Percentiles rank a stretch among this genome's conserved stretches.
Evolutionary conservation across 2,113 vertebrate genomes (phyloP).

Genomic region (Scartelaos histophorus): DNA sequence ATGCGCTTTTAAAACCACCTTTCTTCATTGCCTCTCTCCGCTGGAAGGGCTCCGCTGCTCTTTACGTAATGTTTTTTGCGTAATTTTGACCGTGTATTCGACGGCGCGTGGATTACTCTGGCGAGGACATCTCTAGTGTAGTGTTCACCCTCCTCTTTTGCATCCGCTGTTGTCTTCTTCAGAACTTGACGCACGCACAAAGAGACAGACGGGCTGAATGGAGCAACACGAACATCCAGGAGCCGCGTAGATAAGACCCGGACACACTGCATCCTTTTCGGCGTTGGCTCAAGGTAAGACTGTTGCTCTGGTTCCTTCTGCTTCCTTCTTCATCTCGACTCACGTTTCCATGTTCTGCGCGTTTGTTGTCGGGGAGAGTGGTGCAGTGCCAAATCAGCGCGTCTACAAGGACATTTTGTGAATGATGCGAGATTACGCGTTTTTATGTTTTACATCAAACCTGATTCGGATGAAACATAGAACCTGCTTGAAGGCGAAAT

Average conservation of each 20-base stretch:
- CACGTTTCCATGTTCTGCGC: constrained; percentile 48
- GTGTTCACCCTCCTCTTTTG: constrained; percentile 35
- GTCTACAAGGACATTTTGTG: constrained; percentile 36
- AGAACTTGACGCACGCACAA: constrained; percentile 27
- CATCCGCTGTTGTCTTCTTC: constrained; percentile 46
- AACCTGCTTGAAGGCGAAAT: background rate
- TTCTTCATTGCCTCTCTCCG: background rate
- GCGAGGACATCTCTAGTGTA: constrained; percentile 25
- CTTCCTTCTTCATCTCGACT: constrained; percentile 27
- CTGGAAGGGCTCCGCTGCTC: constrained; percentile 20
- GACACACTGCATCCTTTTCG: constrained; percentile 31
- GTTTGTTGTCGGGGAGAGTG: constrained; percentile 60
- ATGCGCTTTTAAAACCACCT: background rate
- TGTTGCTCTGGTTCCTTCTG: constrained; percentile 3
- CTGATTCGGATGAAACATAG: background rate
- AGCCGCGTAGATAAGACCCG: constrained; percentile 35
- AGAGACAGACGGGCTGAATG: constrained; percentile 8
- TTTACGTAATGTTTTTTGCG: constrained; percentile 56
- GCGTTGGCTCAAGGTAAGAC: constrained; percentile 51
- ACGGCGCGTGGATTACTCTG: constrained; percentile 52
- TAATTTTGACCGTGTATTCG: constrained; percentile 55
- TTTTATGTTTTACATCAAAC: background rate
- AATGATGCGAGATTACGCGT: constrained; percentile 20
- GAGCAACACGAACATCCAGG: background rate
- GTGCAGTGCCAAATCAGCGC: constrained; percentile 72